Evolutionary conservation across 2,888 invertebrate genomes (phyloP).

Genomic region (Drosophila algonquin): DNA sequence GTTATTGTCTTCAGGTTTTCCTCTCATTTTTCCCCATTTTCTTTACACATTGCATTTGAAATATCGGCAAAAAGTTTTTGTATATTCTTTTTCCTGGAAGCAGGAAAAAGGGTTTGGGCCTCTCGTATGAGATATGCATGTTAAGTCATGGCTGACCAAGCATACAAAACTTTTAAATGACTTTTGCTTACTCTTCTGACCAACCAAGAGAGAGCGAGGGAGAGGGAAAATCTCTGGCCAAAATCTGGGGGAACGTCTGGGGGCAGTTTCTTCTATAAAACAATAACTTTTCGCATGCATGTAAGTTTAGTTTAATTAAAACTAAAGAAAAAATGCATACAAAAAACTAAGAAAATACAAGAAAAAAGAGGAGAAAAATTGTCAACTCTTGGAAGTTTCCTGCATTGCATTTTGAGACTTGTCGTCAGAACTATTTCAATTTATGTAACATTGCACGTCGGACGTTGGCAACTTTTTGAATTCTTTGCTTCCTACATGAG

Average conservation of each 20-base stretch:
- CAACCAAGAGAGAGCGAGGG: constrained; percentile 4
- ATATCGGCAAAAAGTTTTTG: constrained; percentile 70
- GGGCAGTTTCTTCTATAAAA: constrained; percentile 43
- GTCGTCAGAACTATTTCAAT: constrained; percentile 72
- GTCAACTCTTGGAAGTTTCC: constrained; percentile 59
- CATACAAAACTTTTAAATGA: constrained; percentile 73
- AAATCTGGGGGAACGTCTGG: too few species aligned
- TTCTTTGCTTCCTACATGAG: constrained; percentile 10
- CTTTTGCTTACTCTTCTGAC: constrained; percentile 70
- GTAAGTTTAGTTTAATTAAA: constrained; percentile 75
- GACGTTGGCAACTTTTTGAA: constrained; percentile 38
- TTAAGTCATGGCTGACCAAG: constrained; percentile 71
- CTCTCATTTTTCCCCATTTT: constrained; percentile 7
- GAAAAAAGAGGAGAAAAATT: neutral
- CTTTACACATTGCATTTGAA: constrained; percentile 56
- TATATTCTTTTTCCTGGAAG: constrained; percentile 23
- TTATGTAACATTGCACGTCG: constrained; percentile 62
- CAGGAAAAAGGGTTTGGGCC: constrained; percentile 33
- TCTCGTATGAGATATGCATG: constrained; percentile 54
- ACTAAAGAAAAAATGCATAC: constrained; percentile 23
- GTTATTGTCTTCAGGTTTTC: constrained; percentile 65
- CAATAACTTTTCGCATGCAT: constrained; percentile 57
- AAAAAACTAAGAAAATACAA: constrained; percentile 7
- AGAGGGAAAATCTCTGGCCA: neutral
- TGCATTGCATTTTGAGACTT: constrained; percentile 52